Evolutionary conservation across 1,140 invertebrate genomes (phyloP).

Genomic region (Scaptomyza pallida): DNA sequence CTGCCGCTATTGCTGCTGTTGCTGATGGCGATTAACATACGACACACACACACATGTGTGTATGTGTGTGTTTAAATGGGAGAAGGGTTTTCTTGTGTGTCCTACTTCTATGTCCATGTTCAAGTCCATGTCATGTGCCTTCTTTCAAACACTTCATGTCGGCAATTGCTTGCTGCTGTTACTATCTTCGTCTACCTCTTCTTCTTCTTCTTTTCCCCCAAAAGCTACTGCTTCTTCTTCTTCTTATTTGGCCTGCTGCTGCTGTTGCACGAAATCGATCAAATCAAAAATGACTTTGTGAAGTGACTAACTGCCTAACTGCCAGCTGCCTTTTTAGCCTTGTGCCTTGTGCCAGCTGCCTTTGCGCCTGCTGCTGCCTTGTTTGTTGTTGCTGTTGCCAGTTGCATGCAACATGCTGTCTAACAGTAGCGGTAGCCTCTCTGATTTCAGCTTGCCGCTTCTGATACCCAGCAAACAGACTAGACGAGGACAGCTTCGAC

Average conservation of each 20-base stretch:
- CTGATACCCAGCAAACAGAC: background rate
- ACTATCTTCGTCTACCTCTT: constrained; percentile 9
- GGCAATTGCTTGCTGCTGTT: constrained; percentile 49
- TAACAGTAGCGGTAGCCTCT: constrained; percentile 38
- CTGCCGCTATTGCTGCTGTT: constrained; percentile 20
- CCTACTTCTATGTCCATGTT: constrained; percentile 76
- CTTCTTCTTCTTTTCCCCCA: constrained; percentile 31
- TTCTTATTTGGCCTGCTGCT: constrained; percentile 35
- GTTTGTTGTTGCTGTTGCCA: constrained; percentile 10
- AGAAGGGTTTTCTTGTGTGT: constrained; percentile 69
- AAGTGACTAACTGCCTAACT: constrained; percentile 81
- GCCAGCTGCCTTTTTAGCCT: constrained; percentile 59
- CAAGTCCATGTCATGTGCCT: constrained; percentile 75
- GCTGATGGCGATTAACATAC: constrained; percentile 78
- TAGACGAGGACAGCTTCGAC: too few species aligned
- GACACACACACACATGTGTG: constrained; percentile 32
- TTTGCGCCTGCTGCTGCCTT: constrained; percentile 36
- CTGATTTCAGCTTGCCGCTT: constrained; percentile 16
- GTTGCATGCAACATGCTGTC: constrained; percentile 54
- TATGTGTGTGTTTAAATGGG: constrained; percentile 28
- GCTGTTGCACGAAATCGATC: constrained; percentile 78
- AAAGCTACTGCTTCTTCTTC: constrained; percentile 20
- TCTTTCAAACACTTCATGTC: constrained; percentile 68
- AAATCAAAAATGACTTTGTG: constrained; percentile 83
- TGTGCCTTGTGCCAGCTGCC: constrained; percentile 44